These are phyloP conservation scores for Amphipoea lucens DNA, from an alignment of 2,888 invertebrate genomes.

Conservation along the genomic window DNA sequence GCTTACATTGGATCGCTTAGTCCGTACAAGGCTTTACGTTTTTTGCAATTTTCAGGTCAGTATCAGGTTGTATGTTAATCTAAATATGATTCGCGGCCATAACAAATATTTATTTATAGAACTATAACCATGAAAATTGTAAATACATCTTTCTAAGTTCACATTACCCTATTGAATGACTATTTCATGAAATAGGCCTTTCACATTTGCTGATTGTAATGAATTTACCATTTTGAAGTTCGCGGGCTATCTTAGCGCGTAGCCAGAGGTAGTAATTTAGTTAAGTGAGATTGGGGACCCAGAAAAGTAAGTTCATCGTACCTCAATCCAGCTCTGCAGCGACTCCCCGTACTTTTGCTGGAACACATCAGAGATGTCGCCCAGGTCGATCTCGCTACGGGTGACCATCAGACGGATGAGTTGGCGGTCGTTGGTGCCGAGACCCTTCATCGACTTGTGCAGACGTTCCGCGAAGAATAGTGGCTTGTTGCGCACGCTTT, in stretches of 20 bases:
- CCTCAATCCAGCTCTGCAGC: constrained; percentile 95
- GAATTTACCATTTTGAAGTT: too few species aligned
- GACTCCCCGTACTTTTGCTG: constrained; percentile 93
- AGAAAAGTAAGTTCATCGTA: constrained; percentile 72
- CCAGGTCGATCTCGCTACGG: constrained; percentile 95
- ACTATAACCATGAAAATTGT: not conserved
- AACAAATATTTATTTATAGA: too few species aligned
- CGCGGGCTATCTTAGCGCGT: too few species aligned
- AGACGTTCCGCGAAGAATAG: constrained; percentile 96
- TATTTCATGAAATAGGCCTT: not conserved
- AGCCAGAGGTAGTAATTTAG: too few species aligned
- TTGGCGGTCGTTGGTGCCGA: constrained; percentile 96
- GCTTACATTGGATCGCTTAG: too few species aligned
- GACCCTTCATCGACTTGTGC: constrained; percentile 96
- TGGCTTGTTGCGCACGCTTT: constrained; percentile 94
- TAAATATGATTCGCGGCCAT: too few species aligned
- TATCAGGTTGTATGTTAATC: too few species aligned
- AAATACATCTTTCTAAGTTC: not conserved
- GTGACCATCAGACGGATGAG: constrained; percentile 96
- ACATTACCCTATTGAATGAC: not conserved
- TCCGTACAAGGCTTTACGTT: too few species aligned
- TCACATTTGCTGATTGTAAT: too few species aligned
- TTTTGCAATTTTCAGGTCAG: too few species aligned
- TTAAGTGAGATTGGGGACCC: not conserved
- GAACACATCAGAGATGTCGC: constrained; percentile 95